Base-by-base conservation (phyloP, 1,140 invertebrate genomes). In the Drosophila sucinea region DNA sequence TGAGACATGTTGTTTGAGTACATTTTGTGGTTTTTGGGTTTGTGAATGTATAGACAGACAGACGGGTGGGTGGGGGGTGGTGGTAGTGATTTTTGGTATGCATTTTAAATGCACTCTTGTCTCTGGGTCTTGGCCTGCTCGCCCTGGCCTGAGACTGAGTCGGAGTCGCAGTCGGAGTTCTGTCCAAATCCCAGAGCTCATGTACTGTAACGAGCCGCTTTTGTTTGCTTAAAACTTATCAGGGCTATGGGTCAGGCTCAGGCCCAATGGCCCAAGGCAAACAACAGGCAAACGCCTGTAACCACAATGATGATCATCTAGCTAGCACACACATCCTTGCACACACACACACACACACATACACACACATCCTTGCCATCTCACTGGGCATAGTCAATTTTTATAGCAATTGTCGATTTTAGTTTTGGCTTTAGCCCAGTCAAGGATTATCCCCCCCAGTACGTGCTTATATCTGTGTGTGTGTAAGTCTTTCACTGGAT, bases 221-320 rank as follows among this genome's bases (percentile, higher is more conserved):
- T 79, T 86, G 82, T 86, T 86, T 86, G 82, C 83, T 75, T 73
- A 83, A 87, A 86, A 86, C 82, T 86, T 87, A 86, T 83, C 79
- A 85, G 82, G 82, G 79, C 75, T 77, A 79, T 70, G 80, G 79
- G 57, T 25, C 33, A 73, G 79, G 58, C 60, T 51, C 60, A 60
- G 30, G 55, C 54, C 27, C 25, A 56, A 11, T 30, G 57, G 67
- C 41, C 64, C 62, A 68, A 70, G 62, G 78, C 68, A 84, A 86
- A 74, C 81, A 77, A 65, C 56, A 38, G 65, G 63, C 64, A 81
- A 81, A 77, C 66, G 81, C 67, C 81, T 81, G 78, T 51, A 51
- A 51, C 44, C 44, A 51, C 79, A 81, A 82, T 85, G 79, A 87
- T 82, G 66, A 76, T 76, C 73, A 73, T 76, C 57, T 64, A 68